phyloP scores from a whole-genome alignment of 2,113 vertebrate species.

The Scomber japonicus region DNA sequence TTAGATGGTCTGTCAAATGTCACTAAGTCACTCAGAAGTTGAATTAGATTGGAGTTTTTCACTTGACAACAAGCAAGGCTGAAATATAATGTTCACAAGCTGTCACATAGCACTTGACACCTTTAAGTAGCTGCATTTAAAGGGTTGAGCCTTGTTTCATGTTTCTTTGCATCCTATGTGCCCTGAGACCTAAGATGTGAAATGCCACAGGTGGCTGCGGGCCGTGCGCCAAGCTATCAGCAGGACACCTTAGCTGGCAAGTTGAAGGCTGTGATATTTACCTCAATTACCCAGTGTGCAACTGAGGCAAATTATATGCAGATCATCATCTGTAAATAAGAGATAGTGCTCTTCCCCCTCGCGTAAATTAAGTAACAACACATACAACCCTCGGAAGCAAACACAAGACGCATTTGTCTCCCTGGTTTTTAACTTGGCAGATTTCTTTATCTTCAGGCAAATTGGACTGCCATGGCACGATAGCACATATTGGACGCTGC shows the following conservation, averaged over 20 bases:
- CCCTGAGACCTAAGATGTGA: conserved; percentile 47
- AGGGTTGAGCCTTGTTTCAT: not conserved
- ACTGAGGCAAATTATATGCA: conserved; percentile 90
- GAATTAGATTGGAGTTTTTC: not conserved
- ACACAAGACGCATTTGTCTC: conserved; percentile 90
- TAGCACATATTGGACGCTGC: conserved; percentile 83
- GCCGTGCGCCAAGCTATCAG: conserved; percentile 67
- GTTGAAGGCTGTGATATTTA: conserved; percentile 76
- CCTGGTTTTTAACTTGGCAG: conserved; percentile 91
- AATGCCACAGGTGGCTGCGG: conserved; percentile 80
- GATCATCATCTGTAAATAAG: conserved; percentile 96
- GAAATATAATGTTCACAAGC: not conserved
- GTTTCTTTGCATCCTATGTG: conserved; percentile 10
- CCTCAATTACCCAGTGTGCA: conserved; percentile 76
- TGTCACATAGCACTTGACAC: not conserved
- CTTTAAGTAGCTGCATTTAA: not conserved
- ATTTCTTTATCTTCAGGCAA: conserved; percentile 89
- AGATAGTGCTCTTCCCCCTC: conserved; percentile 83
- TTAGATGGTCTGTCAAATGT: no score
- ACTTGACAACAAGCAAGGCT: not conserved
- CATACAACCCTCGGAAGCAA: conserved; percentile 77
- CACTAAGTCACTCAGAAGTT: no score
- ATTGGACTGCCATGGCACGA: conserved; percentile 93
- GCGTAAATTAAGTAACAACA: conserved; percentile 52
- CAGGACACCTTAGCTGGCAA: conserved; percentile 71